Percentiles rank a stretch among this genome's conserved stretches.
Conservation (phyloP, 1,140 invertebrate species). For the Drosophila dunni region DNA sequence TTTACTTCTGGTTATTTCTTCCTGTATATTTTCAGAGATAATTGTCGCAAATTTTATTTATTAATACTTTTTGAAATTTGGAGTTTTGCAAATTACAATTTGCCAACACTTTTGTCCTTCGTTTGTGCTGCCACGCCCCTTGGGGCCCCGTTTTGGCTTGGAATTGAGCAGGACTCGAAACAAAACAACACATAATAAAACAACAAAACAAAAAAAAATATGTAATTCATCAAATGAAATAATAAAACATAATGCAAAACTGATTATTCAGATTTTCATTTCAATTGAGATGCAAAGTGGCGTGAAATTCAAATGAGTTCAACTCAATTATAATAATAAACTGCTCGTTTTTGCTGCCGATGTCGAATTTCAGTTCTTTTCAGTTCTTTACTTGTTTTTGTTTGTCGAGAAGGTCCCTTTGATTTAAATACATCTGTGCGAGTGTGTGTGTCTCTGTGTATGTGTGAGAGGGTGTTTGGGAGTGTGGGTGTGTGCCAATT, state of each 20-base stretch:
- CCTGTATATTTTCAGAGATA: no score
- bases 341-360: conserved; percentile 44
- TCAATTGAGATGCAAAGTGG: conserved; percentile 51
- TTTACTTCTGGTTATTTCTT: no score
- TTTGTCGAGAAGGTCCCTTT: conserved; percentile 1
- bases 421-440: neutral
- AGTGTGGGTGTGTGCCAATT: neutral
- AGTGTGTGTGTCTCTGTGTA: neutral
- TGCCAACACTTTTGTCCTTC: no score
- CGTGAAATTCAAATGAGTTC: conserved; percentile 65
- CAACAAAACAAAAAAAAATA: conserved; percentile 11
- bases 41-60: no score
- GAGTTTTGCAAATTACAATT: no score
- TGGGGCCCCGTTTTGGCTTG: neutral
- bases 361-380: neutral
- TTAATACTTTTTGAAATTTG: no score
- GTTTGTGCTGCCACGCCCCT: neutral
- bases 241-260: conserved; percentile 51
- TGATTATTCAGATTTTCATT: conserved; percentile 57
- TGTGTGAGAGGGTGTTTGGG: neutral
- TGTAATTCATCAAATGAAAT: conserved; percentile 38
- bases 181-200: conserved; percentile 6
- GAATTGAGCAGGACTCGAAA: neutral
- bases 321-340: conserved; percentile 71
- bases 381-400: neutral